These are phyloP conservation scores for Odocoileus hemionus DNA, from an alignment of 2,113 vertebrate genomes.

Conservation along the genomic window DNA sequence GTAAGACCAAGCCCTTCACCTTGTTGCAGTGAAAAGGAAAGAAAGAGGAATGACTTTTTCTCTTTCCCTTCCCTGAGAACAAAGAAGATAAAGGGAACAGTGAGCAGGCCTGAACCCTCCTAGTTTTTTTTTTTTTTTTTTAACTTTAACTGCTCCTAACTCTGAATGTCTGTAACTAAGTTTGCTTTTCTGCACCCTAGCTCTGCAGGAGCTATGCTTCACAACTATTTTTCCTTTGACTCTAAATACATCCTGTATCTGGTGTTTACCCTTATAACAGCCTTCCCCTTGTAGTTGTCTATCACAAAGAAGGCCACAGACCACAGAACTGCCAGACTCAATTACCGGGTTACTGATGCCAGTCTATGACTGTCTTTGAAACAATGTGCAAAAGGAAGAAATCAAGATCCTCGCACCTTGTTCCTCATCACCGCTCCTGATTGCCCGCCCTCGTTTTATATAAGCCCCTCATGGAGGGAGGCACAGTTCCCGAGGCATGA, in stretches of 20 bases:
- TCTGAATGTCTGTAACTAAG: not conserved
- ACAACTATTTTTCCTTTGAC: not conserved
- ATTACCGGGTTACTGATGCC: not conserved
- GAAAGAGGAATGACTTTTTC: not conserved
- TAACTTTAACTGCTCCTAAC: not conserved
- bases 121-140: too few relatives aligned
- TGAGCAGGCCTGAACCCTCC: not conserved
- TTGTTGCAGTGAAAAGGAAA: not conserved
- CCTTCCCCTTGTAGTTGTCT: not conserved
- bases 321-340: not conserved
- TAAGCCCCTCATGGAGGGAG: not conserved
- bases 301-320: not conserved
- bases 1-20: not conserved
- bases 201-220: not conserved
- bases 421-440: not conserved
- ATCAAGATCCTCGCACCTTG: not conserved
- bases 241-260: not conserved
- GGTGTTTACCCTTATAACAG: not conserved
- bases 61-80: not conserved
- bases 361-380: not conserved
- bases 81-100: not conserved
- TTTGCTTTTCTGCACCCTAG: not conserved
- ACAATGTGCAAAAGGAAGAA: not conserved
- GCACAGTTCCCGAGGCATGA: fast-evolving
- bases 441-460: not conserved